Evolutionary conservation across 2,113 vertebrate genomes (phyloP).

Genomic region (Prinia subflava): DNA sequence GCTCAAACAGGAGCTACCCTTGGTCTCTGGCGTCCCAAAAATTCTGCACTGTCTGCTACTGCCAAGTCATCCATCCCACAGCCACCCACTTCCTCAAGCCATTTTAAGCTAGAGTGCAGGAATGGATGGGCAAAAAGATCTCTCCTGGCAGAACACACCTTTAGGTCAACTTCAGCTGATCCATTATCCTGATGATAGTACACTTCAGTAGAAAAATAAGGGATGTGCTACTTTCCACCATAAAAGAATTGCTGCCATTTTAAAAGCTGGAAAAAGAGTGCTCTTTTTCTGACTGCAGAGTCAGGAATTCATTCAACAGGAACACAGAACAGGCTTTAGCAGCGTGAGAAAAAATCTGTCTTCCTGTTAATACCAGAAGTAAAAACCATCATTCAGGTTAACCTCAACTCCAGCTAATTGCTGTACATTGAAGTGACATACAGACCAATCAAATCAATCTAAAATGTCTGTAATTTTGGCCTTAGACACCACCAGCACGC

Average conservation of each 20-base stretch:
- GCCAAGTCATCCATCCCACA: background rate
- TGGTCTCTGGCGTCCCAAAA: background rate
- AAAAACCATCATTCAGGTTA: background rate
- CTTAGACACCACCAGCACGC: background rate
- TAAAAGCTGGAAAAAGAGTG: background rate
- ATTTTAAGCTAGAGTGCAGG: rapidly evolving
- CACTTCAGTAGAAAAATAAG: background rate
- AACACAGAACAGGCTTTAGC: background rate
- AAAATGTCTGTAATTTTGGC: background rate
- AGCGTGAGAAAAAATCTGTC: background rate
- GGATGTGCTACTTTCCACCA: background rate
- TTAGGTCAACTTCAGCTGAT: background rate
- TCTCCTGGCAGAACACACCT: background rate
- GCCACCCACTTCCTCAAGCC: background rate
- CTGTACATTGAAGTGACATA: background rate
- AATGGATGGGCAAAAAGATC: background rate
- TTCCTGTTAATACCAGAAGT: background rate
- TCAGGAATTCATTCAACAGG: background rate
- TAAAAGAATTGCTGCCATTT: background rate
- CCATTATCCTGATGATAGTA: background rate
- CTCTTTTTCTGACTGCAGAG: background rate
- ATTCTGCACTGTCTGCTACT: background rate
- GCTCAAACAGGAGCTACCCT: background rate
- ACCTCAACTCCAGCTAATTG: background rate
- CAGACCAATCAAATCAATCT: background rate